Evolutionary conservation across 2,113 vertebrate species (phyloP).

Genomic region (Apaloderma vittatum): DNA sequence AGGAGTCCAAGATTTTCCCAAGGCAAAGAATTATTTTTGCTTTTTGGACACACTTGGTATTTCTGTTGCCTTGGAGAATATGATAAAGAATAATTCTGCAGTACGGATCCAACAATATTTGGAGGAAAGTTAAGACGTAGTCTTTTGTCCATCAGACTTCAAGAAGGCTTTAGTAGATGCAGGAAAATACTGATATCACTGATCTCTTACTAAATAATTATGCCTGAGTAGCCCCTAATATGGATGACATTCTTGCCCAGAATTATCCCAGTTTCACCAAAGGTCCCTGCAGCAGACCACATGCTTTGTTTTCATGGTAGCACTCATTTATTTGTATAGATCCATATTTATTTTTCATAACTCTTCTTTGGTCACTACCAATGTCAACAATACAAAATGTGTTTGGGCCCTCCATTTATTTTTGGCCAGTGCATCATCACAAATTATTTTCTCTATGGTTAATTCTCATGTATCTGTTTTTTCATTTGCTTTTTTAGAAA

Average conservation of each 20-base stretch:
- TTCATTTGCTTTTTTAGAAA: background rate
- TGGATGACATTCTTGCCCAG: background rate
- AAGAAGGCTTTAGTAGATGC: background rate
- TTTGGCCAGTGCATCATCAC: background rate
- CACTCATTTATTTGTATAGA: background rate
- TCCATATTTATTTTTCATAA: background rate
- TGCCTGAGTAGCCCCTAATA: background rate
- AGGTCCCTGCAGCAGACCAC: background rate
- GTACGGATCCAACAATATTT: background rate
- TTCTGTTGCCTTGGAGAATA: background rate
- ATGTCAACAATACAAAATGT: accelerated
- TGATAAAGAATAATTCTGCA: background rate
- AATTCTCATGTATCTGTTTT: background rate
- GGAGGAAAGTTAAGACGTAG: background rate
- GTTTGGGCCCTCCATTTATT: background rate
- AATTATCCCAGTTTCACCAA: background rate
- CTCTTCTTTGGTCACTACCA: background rate
- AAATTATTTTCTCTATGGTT: background rate
- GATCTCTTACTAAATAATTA: accelerated
- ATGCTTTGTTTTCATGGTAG: background rate
- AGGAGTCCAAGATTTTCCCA: background rate
- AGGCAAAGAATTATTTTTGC: background rate
- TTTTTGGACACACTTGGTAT: background rate
- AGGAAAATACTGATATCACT: background rate
- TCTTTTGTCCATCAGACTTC: background rate